A percentile compares a stretch with the other conserved stretches of the same genome.
phyloP scores from a whole-genome alignment of 2,888 invertebrate genomes.

The Mimachlamys varia region DNA sequence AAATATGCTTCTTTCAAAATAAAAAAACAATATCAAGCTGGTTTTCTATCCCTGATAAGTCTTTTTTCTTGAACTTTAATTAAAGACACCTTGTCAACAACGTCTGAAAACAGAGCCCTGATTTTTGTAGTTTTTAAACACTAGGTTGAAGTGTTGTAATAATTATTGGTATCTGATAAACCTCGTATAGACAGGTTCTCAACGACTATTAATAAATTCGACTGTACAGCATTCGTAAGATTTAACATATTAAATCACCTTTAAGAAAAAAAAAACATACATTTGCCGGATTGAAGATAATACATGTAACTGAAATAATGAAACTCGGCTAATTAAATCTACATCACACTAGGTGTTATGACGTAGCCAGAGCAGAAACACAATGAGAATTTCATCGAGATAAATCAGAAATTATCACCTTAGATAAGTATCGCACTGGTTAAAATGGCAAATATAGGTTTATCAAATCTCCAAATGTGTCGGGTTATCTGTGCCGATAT shows the following conservation, averaged over 20 bases:
- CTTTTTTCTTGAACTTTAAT: no score
- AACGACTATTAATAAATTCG: background rate
- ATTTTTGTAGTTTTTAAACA: background rate
- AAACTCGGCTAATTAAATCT: background rate
- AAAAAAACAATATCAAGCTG: no score
- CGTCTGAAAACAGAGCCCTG: no score
- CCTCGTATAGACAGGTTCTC: background rate
- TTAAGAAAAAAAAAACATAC: background rate
- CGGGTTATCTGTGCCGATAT: background rate
- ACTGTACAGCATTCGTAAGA: background rate
- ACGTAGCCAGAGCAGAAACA: background rate
- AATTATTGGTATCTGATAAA: background rate
- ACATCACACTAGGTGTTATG: background rate
- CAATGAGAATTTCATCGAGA: slow-evolving; percentile 9
- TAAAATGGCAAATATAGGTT: background rate
- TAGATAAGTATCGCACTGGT: background rate
- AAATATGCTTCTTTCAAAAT: no score
- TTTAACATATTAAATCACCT: background rate
- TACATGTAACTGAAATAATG: background rate
- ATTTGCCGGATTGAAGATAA: background rate
- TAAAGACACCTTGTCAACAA: no score
- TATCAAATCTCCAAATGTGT: slow-evolving; percentile 31
- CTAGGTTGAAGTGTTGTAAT: background rate
- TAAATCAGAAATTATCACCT: slow-evolving; percentile 23
- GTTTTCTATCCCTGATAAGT: no score